Evolutionary conservation across 1,140 invertebrate genomes (phyloP), one percentile per base, ranked within the genome.

Genomic region (Apis laboriosa): DNA sequence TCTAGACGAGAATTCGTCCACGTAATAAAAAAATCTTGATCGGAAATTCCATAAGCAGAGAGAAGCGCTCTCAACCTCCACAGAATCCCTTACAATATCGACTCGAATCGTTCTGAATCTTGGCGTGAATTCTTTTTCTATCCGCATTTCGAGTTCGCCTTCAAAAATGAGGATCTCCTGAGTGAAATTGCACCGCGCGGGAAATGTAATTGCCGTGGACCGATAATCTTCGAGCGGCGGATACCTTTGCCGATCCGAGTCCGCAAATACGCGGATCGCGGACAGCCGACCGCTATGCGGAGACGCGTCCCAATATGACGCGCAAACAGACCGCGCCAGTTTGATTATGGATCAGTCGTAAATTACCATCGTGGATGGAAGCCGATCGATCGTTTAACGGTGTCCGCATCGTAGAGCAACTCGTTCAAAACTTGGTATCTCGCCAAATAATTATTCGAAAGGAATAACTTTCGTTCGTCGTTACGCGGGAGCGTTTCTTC

Each of bases 291-390:
- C 58, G 49, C 8, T 71, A 75, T 77, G 75, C n/a, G 49, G 80
- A 63, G 56, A 71, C 49, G 49, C 67, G 66, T 61, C 28, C 75
- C 75, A 56, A 71, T 83, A 78, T 63, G 58, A 83, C 75, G 64
- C 74, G 80, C 80, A 83, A 83, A 83, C 75, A 78, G 49, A 83
- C 75, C 75, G 67, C 80, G 75, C 61, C 19, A 53, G 66, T 21
- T 83, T 71, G 80, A 83, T 83, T 83, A 83, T 83, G 58, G 80
- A 58, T 83, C 80, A 64, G 66, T 71, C 67, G 80, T 77, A 83
- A 78, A 83, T 83, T 83, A 83, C 77, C 80, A 66, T 71, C 12
- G 49, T 51, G 51, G 53, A 67, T 66, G n/a, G n/a, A 8, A 19
- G 34, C 28, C 61, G 34, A 43, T 58, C 17, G 79, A 64, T 63